Percentiles rank a stretch among this genome's conserved stretches.
Evolutionary conservation across 2,888 invertebrate species (phyloP).

Genomic region (Drosophila trichaetosa): DNA sequence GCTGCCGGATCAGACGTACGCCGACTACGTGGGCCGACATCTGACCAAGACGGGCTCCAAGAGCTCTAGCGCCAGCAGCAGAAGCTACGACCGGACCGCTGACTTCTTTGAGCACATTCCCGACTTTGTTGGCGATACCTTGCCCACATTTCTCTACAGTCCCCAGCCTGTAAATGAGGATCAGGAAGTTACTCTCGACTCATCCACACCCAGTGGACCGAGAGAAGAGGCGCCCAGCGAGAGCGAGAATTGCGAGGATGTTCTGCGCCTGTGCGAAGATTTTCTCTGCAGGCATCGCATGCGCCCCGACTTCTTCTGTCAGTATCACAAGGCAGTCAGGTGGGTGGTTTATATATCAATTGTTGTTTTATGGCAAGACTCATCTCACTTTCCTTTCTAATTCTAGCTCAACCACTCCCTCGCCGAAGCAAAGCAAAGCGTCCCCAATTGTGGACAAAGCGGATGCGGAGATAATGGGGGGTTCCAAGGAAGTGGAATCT

Average conservation of each 20-base stretch:
- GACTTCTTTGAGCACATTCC: slow-evolving; percentile 83
- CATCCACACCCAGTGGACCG: slow-evolving; percentile 27
- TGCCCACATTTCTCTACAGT: slow-evolving; percentile 63
- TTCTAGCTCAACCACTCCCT: slow-evolving; percentile 66
- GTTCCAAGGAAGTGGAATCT: slow-evolving; percentile 41
- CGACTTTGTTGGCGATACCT: slow-evolving; percentile 73
- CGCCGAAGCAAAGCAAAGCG: slow-evolving; percentile 64
- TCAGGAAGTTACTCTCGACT: slow-evolving; percentile 7
- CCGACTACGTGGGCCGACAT: slow-evolving; percentile 82
- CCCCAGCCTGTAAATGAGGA: slow-evolving; percentile 20
- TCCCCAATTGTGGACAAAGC: slow-evolving; percentile 38
- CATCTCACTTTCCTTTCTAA: background rate
- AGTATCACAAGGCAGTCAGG: slow-evolving; percentile 87
- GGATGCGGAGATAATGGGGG: slow-evolving; percentile 22
- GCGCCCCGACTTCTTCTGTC: slow-evolving; percentile 92
- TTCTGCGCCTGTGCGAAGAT: slow-evolving; percentile 87
- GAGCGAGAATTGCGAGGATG: slow-evolving; percentile 66
- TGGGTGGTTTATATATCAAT: slow-evolving; percentile 54
- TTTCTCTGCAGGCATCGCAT: slow-evolving; percentile 89
- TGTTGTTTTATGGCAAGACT: background rate
- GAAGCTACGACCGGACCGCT: slow-evolving; percentile 75
- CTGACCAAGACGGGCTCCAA: slow-evolving; percentile 46
- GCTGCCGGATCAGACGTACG: slow-evolving; percentile 93
- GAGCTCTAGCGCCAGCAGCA: slow-evolving; percentile 45
- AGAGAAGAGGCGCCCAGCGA: slow-evolving; percentile 33